Evolutionary conservation across 2,888 invertebrate species (phyloP).

Genomic region (Aphrophora alni): DNA sequence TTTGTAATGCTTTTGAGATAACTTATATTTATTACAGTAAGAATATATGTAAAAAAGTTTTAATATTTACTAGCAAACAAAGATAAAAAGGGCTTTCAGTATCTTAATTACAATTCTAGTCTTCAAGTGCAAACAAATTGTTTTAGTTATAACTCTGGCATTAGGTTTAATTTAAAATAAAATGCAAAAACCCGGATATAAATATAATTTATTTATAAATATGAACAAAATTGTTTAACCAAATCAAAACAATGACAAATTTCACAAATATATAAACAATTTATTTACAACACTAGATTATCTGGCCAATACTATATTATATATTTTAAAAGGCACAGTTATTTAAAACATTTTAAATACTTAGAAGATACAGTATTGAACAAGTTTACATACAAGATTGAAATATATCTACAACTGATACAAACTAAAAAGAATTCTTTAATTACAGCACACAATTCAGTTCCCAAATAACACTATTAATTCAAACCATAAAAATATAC

Average conservation of each 20-base stretch:
- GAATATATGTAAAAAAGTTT: too few relatives aligned
- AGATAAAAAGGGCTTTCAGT: too few relatives aligned
- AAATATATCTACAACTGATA: neutral
- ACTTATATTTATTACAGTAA: too few relatives aligned
- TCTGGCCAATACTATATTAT: neutral
- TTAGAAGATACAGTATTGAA: too few relatives aligned
- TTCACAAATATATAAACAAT: slow-evolving; percentile 2
- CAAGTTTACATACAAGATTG: neutral
- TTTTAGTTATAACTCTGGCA: too few relatives aligned
- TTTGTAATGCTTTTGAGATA: too few relatives aligned
- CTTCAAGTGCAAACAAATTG: too few relatives aligned
- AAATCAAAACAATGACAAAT: neutral
- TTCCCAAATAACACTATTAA: neutral
- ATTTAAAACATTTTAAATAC: slow-evolving; percentile 19
- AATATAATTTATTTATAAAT: neutral
- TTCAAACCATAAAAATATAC: too few relatives aligned
- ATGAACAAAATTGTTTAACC: neutral
- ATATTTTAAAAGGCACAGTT: neutral
- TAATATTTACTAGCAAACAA: too few relatives aligned
- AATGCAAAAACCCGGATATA: neutral
- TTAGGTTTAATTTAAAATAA: too few relatives aligned
- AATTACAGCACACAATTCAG: neutral
- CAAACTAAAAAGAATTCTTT: neutral
- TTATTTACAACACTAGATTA: neutral
- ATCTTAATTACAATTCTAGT: too few relatives aligned